Evolutionary conservation across 2,888 invertebrate species (phyloP), one percentile per base, ranked within the genome.

Genomic region (Zygaena filipendulae): DNA sequence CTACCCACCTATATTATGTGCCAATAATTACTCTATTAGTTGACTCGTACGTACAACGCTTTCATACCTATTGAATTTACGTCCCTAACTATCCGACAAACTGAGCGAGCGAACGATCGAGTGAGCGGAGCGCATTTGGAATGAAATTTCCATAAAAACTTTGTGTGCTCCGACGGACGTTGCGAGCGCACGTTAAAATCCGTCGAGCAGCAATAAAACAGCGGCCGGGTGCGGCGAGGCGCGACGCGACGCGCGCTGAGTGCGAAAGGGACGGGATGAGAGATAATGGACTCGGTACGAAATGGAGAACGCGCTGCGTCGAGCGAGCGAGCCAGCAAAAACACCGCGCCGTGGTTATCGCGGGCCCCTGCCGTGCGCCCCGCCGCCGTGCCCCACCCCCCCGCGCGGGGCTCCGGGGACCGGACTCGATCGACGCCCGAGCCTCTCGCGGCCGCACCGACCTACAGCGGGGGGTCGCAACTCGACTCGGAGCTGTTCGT

Each of bases 101-200:
- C 16, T 16, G 5, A 6, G 16, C 16, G 7, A 16, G 61, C 70
- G 67, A 64, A 56, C 67, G 69, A 67, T 70, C 69, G 56, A 64
- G 68, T 68, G 69, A 63, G 64, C 66, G 74, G 66, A 68, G 67
- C 74, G 74, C 72, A 74, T 71, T 79, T 61, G 75, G 67, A 79
- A 77, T 75, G 77, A 79, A 79, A 79, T 79, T 79, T 79, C 77
- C 79, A 79, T 79, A 79, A 79, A 79, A 79, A 79, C 77, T 77
- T 77, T 79, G n/a, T 79, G 79, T 77, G 74, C 75, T 74, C 71
- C 60, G 63, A 67, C 71, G 75, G 75, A 77, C 79, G 77, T 79
- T 74, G 79, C 69, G 77, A 77, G 77, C 75, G 75, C 77, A 77
- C 77, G 77, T 79, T 79, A 79, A 79, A 79, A 79, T 74, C n/a